Evolutionary conservation across 1,140 invertebrate species (phyloP), one percentile per base, ranked within the genome.

Genomic region (Drosophila pallidifrons): DNA sequence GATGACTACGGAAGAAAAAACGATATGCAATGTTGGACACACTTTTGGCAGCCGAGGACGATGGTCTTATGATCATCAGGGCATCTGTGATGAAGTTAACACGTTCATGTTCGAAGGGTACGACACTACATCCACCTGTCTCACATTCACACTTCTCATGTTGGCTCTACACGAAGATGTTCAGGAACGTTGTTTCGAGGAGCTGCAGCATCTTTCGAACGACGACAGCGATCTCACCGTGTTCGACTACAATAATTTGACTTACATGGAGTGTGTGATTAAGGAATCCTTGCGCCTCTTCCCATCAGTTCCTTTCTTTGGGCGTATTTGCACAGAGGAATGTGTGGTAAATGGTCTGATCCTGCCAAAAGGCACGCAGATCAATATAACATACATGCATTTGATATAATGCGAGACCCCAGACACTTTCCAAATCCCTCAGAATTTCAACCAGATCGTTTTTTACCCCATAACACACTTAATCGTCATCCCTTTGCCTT

Each of bases 51-150:
- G 94, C 94, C 5, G 94, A 94, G 54, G 91, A 92, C 5, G 85
- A 93, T 16, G 91, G 93, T 20, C 93, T 78, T 5, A 94, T 95
- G 94, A 94, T 67, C 93, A 96, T 76, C 69, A 94, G 47, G 96
- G 96, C 60, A 96, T 98, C 51, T 94, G 95, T 76, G 96, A 97
- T 87, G 96, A 97, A 94, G 96, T 97, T 0, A 96, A 97, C 90
- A 97, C 96, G 0, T 97, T 97, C 79, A 95, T 96, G 94, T 97
- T 97, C 93, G 96, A 95, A 79, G 94, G 94, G 0, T 96, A 97
- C 82, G 96, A 97, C 78, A 97, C 96, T 10, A 96, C 96, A 0
- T 94, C 95, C 1, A 93, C 94, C 10, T 94, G 91, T 7, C 81
- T 96, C 6, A 94, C 92, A 38, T 96, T 95, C 90, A 92, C 93